Percentiles rank a stretch among this genome's conserved stretches.
phyloP scores from a whole-genome alignment of 2,888 invertebrate genomes.

The Cinara cedri region DNA sequence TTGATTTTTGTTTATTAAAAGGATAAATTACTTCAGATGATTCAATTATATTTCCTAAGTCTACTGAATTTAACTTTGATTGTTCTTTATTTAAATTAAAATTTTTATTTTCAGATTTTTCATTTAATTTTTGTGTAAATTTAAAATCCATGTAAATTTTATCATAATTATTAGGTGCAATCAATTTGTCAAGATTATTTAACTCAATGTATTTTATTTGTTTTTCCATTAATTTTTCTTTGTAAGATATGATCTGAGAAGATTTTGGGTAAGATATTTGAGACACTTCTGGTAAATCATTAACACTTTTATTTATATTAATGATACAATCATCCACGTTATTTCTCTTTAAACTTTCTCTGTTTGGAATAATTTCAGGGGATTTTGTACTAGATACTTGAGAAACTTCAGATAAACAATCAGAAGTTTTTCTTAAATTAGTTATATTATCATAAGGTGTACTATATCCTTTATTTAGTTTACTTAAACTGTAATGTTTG shows the following conservation, averaged over 20 bases:
- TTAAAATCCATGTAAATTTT: not conserved
- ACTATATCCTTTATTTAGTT: not conserved
- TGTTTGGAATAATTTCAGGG: not conserved
- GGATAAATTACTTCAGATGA: not conserved
- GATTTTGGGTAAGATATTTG: no score
- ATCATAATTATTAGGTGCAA: not conserved
- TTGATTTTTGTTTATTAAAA: not conserved
- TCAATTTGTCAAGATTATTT: not conserved
- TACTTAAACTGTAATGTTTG: not conserved
- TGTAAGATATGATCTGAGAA: constrained; percentile 13
- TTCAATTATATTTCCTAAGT: constrained; percentile 26
- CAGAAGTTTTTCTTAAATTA: not conserved
- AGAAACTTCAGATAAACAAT: not conserved
- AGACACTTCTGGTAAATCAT: no score
- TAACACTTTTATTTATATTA: no score
- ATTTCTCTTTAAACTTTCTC: not conserved
- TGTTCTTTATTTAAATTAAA: not conserved
- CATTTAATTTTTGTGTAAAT: not conserved
- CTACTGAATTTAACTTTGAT: not conserved
- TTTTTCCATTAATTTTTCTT: not conserved
- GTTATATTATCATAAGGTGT: not conserved
- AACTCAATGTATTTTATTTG: not conserved
- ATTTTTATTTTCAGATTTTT: not conserved
- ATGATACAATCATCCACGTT: no score
- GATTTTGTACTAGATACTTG: not conserved